Base-by-base conservation (phyloP, 2,113 vertebrate genomes). In the Microcebus tavaratra region DNA sequence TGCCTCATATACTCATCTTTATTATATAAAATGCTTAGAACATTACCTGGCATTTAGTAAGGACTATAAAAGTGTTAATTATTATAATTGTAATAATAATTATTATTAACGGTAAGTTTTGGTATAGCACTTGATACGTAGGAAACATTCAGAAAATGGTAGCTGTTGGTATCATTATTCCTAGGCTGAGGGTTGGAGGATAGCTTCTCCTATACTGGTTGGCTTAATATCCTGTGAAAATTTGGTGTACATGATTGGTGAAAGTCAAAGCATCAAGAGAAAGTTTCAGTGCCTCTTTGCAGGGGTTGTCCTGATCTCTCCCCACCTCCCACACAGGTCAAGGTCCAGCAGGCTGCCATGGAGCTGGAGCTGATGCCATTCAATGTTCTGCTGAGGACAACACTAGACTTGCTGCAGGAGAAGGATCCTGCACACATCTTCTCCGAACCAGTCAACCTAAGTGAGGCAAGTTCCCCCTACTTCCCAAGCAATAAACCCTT, bases 351-450 rank as follows among this genome's bases (percentile, higher is more conserved):
- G 98, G 99, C 99, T n/a, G 98, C 99, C 67, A 98, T 99, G 99
- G 99, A 99, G 98, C 98, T 99, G 84, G 99, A 99, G 97, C 98
- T 99, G 93, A 99, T 99, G 86, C 99, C 99, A 0, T 99, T 99
- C 97, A 98, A 99, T 1, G 98, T 99, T 25, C 98, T 99, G 80
- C 98, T 99, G 18, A 99, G 99, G 91, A 99, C 99, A 27, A 99
- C 99, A 0, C 97, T 99, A 97, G 99, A 99, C 97, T 99, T 99
- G 97, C 99, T 99, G 78, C 99, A 99, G 98, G 99, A 99, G 98
- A 99, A 99, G 97, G 99, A 99, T 94, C 98, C 99, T 0, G 99
- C 99, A 10, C 98, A 99, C 96, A 99, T 99, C 98, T 99, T 99
- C 68, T 98, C 99, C 1, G 98, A 99, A 88, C 99, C 99, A 0